Base-by-base conservation (phyloP, 2,888 invertebrate species). In the Balanococcus diminutus region DNA sequence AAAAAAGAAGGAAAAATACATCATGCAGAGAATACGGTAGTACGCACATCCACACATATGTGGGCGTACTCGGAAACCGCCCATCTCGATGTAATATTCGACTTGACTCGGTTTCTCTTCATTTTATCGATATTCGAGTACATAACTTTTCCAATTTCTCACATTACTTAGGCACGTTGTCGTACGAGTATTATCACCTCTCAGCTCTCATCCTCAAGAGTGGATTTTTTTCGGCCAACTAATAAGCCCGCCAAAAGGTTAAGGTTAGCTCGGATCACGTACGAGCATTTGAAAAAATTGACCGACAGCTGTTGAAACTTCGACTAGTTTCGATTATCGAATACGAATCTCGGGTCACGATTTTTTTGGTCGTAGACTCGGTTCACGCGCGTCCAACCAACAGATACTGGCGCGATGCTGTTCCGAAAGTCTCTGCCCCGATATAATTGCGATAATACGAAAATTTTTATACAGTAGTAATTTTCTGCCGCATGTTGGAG, bases 291-390 rank as follows among this genome's bases (percentile, higher is more conserved):
- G 36, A 79, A 19, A 67, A 79, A 79, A 79, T 79, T 79, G 75
- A 79, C 75, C 75, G 75, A 79, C 75, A 79, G 75, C 75, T 79
- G 75, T 79, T 79, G 75, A 79, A 79, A 79, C 75, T 79, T 79
- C 22, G 75, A 79, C 75, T 79, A 36, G 75, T 67, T 32, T 79
- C 75, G 36, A 79, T 79, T 79, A 79, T 79, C 36, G 75, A 79
- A 79, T 72, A 31, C 75, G 3, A 79, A 79, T 79, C 75, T 79
- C 36, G 9, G 75, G 75, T 79, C 75, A 79, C 75, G 75, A 79
- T 79, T 79, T 79, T 79, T 79, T 36, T 28, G 36, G 36, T 79
- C 75, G 75, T 3, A 32, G 28, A 79, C 32, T 79, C 25, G n/a
- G 75, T 28, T 72, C 72, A 25, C 72, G 72, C 32, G 32, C 72